Evolutionary conservation across 2,797 vertebrate genomes (phyloP).

Genomic region (Lacerta viridis): DNA sequence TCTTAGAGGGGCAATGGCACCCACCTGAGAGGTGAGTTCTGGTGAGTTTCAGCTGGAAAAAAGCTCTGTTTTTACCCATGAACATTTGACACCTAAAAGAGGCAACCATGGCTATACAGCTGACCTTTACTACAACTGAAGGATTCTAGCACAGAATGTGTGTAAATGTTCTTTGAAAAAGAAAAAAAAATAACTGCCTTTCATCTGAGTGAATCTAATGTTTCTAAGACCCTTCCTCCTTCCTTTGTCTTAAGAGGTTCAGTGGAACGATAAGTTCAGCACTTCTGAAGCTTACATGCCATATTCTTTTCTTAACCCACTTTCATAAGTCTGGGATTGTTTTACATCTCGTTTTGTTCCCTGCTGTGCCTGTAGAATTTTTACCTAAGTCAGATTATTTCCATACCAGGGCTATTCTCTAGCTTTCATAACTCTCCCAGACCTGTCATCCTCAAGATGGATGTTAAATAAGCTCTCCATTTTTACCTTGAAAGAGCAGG

Average conservation of each 20-base stretch:
- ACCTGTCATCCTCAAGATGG: conserved; percentile 35
- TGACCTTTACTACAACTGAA: neutral
- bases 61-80: too few species aligned
- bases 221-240: neutral
- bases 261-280: neutral
- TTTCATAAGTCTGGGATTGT: conserved; percentile 11
- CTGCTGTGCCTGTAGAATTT: conserved; percentile 9
- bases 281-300: neutral
- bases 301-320: conserved; percentile 15
- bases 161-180: conserved; percentile 11
- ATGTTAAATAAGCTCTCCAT: conserved; percentile 40
- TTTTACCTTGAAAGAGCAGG: conserved; percentile 42
- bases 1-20: too few species aligned
- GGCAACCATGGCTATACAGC: neutral
- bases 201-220: neutral
- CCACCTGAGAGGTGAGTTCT: too few species aligned
- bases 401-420: neutral
- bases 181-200: neutral
- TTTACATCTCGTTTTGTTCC: conserved; percentile 30
- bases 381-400: conserved; percentile 49
- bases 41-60: too few species aligned
- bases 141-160: neutral
- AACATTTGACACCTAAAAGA: neutral
- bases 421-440: neutral
- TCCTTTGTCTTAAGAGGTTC: neutral